Evolutionary conservation across 2,797 vertebrate genomes (phyloP).

Genomic region (Chelon auratus): DNA sequence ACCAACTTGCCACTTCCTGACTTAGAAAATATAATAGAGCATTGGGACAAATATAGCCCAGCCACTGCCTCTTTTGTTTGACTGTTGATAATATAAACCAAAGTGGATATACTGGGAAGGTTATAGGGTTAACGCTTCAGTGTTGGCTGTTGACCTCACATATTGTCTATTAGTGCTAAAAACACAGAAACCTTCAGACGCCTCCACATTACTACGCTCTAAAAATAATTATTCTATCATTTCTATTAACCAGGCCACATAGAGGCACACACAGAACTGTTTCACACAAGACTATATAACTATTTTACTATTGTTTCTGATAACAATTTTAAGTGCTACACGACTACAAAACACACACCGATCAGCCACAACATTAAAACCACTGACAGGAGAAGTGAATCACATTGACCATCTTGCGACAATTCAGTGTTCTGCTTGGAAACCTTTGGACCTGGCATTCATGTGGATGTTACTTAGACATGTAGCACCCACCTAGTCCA

Average conservation of each 20-base stretch:
- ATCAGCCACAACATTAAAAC: no score
- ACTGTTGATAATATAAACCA: slow-evolving; percentile 42
- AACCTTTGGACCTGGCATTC: no score
- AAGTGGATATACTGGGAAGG: slow-evolving; percentile 29
- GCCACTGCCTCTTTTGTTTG: slow-evolving; percentile 27
- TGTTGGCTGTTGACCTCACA: not conserved
- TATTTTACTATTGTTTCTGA: no score
- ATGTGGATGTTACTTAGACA: no score
- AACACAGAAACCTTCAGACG: slow-evolving; percentile 2
- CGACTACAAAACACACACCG: no score
- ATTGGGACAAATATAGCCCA: slow-evolving; percentile 44
- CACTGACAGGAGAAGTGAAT: no score
- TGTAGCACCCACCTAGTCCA: no score
- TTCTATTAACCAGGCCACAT: not conserved
- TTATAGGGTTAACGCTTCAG: slow-evolving; percentile 7
- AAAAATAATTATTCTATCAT: not conserved
- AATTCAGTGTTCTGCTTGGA: no score
- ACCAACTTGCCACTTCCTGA: slow-evolving; percentile 58
- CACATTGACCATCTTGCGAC: no score
- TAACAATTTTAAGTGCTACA: no score
- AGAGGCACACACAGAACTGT: no score
- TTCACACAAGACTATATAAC: no score
- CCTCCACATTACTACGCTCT: not conserved
- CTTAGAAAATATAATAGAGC: slow-evolving; percentile 28
- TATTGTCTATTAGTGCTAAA: not conserved